These are phyloP conservation scores for Pseudomyrmex gracilis DNA, from an alignment of 1,140 invertebrate species.

Conservation along the genomic window DNA sequence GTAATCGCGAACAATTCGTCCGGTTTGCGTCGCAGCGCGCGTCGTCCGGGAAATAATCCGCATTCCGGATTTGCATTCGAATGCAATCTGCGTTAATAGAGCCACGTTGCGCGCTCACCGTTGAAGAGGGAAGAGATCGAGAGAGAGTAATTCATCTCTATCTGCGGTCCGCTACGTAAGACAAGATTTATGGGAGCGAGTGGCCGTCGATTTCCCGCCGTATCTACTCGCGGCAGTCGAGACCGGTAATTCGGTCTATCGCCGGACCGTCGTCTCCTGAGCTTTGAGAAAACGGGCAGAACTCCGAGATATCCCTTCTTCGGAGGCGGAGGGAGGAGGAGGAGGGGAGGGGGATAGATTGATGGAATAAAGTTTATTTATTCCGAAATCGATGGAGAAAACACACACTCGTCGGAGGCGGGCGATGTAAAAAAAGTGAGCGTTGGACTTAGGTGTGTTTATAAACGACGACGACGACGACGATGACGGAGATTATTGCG, in stretches of 20 bases:
- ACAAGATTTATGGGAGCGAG: slow-evolving; percentile 52
- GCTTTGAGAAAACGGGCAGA: slow-evolving; percentile 7
- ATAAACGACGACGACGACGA: no score
- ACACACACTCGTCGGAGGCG: background rate
- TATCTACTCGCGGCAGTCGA: slow-evolving; percentile 50
- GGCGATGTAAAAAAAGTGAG: background rate
- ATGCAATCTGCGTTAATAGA: slow-evolving; percentile 57
- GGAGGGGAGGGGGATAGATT: background rate
- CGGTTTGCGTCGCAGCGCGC: slow-evolving; percentile 18
- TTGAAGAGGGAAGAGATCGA: no score
- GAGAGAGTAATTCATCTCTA: slow-evolving; percentile 54
- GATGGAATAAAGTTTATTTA: slow-evolving; percentile 60
- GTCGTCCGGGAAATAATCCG: slow-evolving; percentile 42
- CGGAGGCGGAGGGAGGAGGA: no score
- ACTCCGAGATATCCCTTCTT: background rate
- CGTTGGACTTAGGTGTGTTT: no score
- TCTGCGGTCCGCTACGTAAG: slow-evolving; percentile 29
- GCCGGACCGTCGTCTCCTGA: slow-evolving; percentile 35
- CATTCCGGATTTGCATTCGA: slow-evolving; percentile 56
- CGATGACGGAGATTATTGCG: slow-evolving; percentile 36
- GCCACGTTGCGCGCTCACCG: slow-evolving; percentile 23
- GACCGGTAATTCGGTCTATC: slow-evolving; percentile 48
- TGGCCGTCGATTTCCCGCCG: slow-evolving; percentile 41
- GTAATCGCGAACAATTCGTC: slow-evolving; percentile 43
- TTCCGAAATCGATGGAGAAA: slow-evolving; percentile 26